Evolutionary conservation across 2,113 vertebrate genomes (phyloP), one percentile per base, ranked within the genome.

Genomic region (Plectropomus leopardus): DNA sequence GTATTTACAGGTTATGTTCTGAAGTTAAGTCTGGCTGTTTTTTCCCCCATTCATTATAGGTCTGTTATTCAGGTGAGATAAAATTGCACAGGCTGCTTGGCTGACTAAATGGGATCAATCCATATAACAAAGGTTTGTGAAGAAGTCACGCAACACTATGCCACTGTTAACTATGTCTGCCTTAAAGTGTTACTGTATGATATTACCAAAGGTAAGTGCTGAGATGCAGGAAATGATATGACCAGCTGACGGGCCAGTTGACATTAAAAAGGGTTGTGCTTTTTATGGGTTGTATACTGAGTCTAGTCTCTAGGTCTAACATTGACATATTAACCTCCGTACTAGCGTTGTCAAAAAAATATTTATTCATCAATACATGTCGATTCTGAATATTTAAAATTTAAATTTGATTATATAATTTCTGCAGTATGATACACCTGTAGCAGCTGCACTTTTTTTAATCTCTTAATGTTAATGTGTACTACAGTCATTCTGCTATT

Each of bases 201-300:
- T n/a, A n/a, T n/a, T n/a, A n/a, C n/a, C 7, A 6, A 7, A 36
- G 1, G 7, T 32, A 23, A 19, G 23, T 7, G 19, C 24, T 50
- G 30, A 72, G 4, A 48, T 36, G 2, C 3, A 42, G 24, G 36
- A 30, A 36, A 54, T 51, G 24, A 59, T n/a, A 26, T n/a, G 36
- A 59, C 1, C 28, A 48, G 24, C 16, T 70, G 5, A 71, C 65
- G 42, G 44, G 11, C 13, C 44, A 26, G 23, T 0, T 14, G 32
- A 55, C 65, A 82, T 24, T 76, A 55, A 55, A 28, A 57, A 28
- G 5, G 57, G 30, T 59, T 4, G 6, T n/a, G 26, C 3, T 47
- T 48, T 47, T 36, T 61, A 55, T 74, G 26, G 34, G 16, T 15
- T 45, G 57, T 9, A 63, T 32, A 59, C n/a, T 1, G 3, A 42